Base-by-base conservation (phyloP, 2,888 invertebrate species). In the Arge pagana region DNA sequence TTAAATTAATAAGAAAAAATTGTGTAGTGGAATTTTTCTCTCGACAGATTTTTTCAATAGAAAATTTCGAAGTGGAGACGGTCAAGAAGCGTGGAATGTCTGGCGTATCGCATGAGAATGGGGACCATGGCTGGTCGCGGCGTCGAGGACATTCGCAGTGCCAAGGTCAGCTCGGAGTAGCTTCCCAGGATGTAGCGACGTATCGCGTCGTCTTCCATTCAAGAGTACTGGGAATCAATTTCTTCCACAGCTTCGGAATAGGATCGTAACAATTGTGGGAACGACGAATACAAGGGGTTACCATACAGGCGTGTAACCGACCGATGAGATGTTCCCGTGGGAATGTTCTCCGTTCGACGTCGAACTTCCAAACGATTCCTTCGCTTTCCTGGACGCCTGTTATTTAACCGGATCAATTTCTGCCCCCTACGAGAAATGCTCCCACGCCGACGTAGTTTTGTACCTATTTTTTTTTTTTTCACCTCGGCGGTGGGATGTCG, bases 141-240 rank as follows among this genome's bases (percentile, higher is more conserved):
- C 39, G 21, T 11, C n/a, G n/a, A n/a, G n/a, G n/a, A n/a, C n/a
- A n/a, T n/a, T n/a, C n/a, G n/a, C n/a, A n/a, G n/a, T n/a, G n/a
- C n/a, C n/a, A n/a, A n/a, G n/a, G n/a, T n/a, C n/a, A n/a, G n/a
- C n/a, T 16, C 21, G 1, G 7, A 21, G 13, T 37, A 21, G 13
- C 37, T 37, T 37, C 21, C 21, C 21, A 13, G 15, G 37, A 4
- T 13, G 11, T 37, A 37, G 21, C n/a, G n/a, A n/a, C n/a, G n/a
- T n/a, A n/a, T n/a, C n/a, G n/a, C n/a, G n/a, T 74, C 63, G 54
- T 68, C 70, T 68, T 71, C 72, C 71, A 67, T 63, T 72, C 68
- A 59, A 62, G 23, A 15, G n/a, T n/a, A 61, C 70, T 71, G 72
- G 71, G 70, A 72, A 73, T 73, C 65, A 54, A 58, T 73, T 73